These are phyloP conservation scores for Caenorhabditis wallacei DNA, from an alignment of 2,888 invertebrate genomes.

Conservation along the genomic window DNA sequence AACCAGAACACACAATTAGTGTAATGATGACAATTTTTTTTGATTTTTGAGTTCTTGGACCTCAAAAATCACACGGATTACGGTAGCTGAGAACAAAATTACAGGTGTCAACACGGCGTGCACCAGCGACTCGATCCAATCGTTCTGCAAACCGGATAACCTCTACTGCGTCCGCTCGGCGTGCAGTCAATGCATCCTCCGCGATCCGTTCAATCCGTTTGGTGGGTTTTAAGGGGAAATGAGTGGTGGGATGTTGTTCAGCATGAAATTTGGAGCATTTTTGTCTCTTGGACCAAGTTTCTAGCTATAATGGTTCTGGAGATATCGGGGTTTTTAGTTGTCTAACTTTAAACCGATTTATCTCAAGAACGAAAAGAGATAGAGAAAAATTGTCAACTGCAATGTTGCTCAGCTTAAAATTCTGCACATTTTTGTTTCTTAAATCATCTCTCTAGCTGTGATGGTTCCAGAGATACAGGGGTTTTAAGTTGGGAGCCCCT, in stretches of 20 bases:
- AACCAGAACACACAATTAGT: too few relatives aligned
- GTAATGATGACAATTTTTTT: too few relatives aligned
- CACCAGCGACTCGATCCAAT: slow-evolving; percentile 38
- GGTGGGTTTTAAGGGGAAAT: slow-evolving; percentile 28
- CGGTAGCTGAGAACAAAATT: not conserved
- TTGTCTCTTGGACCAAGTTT: too few relatives aligned
- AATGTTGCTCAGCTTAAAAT: too few relatives aligned
- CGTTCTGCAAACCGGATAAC: slow-evolving; percentile 57
- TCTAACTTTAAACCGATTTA: too few relatives aligned
- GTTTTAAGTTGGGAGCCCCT: not conserved
- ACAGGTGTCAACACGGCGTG: slow-evolving; percentile 51
- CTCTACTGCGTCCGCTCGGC: slow-evolving; percentile 57
- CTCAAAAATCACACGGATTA: too few relatives aligned
- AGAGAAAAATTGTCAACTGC: too few relatives aligned
- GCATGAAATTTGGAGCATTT: too few relatives aligned
- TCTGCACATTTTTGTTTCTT: too few relatives aligned
- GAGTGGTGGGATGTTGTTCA: not conserved
- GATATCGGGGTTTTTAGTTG: not conserved
- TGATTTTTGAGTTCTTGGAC: too few relatives aligned
- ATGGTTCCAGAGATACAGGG: not conserved
- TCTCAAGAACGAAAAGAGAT: too few relatives aligned
- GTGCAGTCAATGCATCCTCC: slow-evolving; percentile 64
- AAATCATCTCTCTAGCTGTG: too few relatives aligned
- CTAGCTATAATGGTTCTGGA: not conserved
- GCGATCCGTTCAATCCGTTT: slow-evolving; percentile 64